A percentile compares a stretch with the other conserved stretches of the same genome.
Conservation (phyloP, 2,113 vertebrate species). For the Oxyura jamaicensis region DNA sequence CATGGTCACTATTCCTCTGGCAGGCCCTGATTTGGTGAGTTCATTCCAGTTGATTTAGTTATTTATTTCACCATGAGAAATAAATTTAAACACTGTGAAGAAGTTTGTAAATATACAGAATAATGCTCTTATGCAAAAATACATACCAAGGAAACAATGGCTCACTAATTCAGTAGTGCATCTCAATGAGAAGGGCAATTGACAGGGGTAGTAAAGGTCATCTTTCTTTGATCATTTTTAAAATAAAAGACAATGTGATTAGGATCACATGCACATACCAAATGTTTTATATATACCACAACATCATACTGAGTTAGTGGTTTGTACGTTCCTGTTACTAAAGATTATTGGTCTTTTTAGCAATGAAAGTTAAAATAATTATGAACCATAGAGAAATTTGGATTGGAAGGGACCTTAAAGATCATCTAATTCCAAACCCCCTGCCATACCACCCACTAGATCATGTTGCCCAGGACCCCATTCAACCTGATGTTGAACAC, state of each 20-base stretch:
- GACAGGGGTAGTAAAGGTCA: not conserved
- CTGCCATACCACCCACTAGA: too few relatives aligned
- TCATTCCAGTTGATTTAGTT: not conserved
- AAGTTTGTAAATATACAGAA: not conserved
- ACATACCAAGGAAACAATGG: not conserved
- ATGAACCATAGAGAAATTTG: not conserved
- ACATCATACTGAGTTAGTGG: not conserved
- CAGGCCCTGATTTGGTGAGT: conserved; percentile 60
- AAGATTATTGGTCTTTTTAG: not conserved
- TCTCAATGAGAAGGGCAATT: not conserved
- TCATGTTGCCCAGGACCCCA: too few relatives aligned
- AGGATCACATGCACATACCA: not conserved
- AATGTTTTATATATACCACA: not conserved
- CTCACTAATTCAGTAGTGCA: not conserved
- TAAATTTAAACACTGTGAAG: not conserved
- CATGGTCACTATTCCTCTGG: conserved; percentile 21
- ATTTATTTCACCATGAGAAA: not conserved
- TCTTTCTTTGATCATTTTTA: not conserved
- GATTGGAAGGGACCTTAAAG: too few relatives aligned
- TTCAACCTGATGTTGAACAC: too few relatives aligned
- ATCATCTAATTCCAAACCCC: too few relatives aligned
- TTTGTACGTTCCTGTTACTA: not conserved
- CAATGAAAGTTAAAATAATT: not conserved
- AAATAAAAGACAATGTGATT: not conserved
- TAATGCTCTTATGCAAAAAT: not conserved